Percentiles rank a stretch among this genome's conserved stretches.
These are phyloP conservation scores for Zosterops pallidus DNA, from an alignment of 2,113 vertebrate species.

Conservation along the genomic window DNA sequence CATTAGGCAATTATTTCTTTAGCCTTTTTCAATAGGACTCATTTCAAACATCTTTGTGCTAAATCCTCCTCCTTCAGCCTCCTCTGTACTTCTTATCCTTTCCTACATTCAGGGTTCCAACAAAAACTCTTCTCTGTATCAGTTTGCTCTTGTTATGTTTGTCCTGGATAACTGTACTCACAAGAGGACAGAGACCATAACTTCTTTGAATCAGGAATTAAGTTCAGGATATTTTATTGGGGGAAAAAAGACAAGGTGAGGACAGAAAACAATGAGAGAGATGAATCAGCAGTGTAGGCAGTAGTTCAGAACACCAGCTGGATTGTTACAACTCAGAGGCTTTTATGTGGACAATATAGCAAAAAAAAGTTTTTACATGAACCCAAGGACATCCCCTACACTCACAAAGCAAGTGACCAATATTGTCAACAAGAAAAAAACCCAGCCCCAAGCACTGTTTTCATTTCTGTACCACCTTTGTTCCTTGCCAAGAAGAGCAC, in stretches of 20 bases:
- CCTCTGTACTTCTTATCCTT: not conserved
- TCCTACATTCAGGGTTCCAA: not conserved
- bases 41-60: conserved; percentile 12
- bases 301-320: not conserved
- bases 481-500: not conserved
- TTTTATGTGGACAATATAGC: not conserved
- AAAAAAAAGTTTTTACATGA: not conserved
- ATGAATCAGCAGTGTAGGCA: not conserved
- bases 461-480: not conserved
- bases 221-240: not conserved
- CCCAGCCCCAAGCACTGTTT: not conserved
- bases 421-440: not conserved
- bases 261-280: not conserved
- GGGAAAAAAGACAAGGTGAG: not conserved
- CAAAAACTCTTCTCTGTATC: not conserved
- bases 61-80: not conserved
- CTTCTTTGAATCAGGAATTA: not conserved
- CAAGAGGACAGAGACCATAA: not conserved
- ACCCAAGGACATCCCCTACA: not conserved
- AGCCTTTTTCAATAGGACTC: not conserved
- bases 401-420: not conserved
- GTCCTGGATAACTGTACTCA: not conserved
- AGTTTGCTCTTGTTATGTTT: not conserved
- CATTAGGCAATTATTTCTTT: conserved; percentile 22
- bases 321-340: not conserved